Evolutionary conservation across 2,113 vertebrate genomes (phyloP).

Genomic region (Garra rufa): DNA sequence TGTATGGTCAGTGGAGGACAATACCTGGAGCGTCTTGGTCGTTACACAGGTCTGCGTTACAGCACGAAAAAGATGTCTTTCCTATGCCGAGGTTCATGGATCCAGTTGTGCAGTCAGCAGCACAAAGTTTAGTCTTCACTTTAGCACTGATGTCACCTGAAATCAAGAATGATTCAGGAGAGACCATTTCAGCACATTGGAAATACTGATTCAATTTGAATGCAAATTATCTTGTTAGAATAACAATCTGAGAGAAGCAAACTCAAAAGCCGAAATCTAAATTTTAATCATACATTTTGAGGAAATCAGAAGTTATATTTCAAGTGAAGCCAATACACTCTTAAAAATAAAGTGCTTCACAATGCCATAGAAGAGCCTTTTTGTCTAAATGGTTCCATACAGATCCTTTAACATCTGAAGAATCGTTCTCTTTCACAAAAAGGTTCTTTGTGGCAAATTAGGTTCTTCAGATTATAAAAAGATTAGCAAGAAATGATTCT

Average conservation of each 20-base stretch:
- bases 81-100: neutral
- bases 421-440: no score
- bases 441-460: no score
- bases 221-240: neutral
- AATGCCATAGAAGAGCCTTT: no score
- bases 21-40: neutral
- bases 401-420: no score
- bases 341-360: no score
- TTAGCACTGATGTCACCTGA: neutral
- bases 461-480: no score
- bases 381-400: no score
- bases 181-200: neutral
- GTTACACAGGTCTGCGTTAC: slow-evolving; percentile 10
- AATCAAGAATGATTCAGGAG: neutral
- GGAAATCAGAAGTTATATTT: no score
- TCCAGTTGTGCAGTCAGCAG: neutral
- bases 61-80: neutral
- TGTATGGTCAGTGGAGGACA: neutral
- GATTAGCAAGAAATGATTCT: no score
- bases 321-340: no score
- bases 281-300: neutral
- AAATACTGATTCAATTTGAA: neutral
- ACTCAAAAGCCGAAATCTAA: neutral
- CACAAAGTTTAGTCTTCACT: neutral
- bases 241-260: neutral